Conservation (phyloP, 2,888 invertebrate species). For the Villa cingulata region DNA sequence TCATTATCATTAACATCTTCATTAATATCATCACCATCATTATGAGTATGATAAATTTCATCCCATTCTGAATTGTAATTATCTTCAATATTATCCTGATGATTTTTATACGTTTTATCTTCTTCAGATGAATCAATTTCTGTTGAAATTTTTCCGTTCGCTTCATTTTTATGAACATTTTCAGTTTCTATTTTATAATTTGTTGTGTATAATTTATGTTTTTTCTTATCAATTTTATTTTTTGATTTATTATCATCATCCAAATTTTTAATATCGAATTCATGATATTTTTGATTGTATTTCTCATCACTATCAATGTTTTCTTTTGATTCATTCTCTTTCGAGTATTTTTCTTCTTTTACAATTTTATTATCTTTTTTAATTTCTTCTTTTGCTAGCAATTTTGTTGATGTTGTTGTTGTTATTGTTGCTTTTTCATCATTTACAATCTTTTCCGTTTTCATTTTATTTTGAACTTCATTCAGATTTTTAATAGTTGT, state of each 20-base stretch:
- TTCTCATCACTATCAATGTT: not conserved
- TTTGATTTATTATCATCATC: not conserved
- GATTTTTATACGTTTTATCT: slow-evolving; percentile 12
- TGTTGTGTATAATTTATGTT: not conserved
- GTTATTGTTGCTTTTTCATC: too few relatives aligned
- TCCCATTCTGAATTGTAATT: slow-evolving; percentile 3
- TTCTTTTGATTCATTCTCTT: too few relatives aligned
- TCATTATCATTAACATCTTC: slow-evolving; percentile 6
- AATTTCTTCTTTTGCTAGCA: not conserved
- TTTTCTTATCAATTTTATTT: not conserved
- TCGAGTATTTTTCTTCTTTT: not conserved
- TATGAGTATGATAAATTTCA: not conserved
- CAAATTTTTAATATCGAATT: not conserved
- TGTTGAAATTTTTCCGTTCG: not conserved
- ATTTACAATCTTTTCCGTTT: too few relatives aligned
- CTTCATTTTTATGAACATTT: too few relatives aligned
- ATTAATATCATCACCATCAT: not conserved
- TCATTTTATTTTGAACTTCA: too few relatives aligned
- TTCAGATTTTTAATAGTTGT: too few relatives aligned
- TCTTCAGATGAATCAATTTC: slow-evolving; percentile 3
- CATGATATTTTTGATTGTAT: not conserved
- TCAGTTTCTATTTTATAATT: not conserved
- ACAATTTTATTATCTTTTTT: not conserved
- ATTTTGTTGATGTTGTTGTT: too few relatives aligned
- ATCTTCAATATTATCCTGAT: slow-evolving; percentile 14